Evolutionary conservation across 2,113 vertebrate genomes (phyloP).

Genomic region (Antechinus flavipes): DNA sequence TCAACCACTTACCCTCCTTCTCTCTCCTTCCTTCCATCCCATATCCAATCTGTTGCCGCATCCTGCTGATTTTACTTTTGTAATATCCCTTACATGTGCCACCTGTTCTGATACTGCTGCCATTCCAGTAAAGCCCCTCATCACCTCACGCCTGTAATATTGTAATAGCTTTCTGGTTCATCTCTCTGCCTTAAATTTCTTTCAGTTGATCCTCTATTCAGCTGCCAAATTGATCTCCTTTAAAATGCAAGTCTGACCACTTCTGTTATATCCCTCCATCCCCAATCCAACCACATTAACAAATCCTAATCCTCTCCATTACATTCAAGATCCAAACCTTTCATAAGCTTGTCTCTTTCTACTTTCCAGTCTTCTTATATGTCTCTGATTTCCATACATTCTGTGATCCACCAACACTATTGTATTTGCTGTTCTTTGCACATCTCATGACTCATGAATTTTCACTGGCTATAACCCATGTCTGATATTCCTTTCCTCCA

Average conservation of each 20-base stretch:
- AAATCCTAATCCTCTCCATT: background rate
- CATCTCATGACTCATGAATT: background rate
- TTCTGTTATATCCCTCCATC: background rate
- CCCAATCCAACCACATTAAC: background rate
- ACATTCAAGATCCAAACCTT: background rate
- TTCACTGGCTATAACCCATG: background rate
- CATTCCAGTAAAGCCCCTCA: background rate
- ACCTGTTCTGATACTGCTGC: background rate
- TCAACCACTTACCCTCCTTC: background rate
- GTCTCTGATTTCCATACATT: background rate
- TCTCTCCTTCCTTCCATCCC: background rate
- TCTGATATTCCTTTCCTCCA: background rate
- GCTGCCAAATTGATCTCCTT: background rate
- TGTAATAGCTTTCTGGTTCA: background rate
- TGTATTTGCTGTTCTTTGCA: background rate
- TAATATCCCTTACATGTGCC: background rate
- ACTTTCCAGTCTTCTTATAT: background rate
- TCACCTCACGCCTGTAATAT: background rate
- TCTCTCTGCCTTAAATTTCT: background rate
- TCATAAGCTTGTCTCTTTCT: background rate
- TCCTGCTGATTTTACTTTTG: background rate
- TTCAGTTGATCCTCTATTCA: background rate
- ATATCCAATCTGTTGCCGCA: background rate
- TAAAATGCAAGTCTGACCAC: too few species aligned
- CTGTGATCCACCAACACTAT: background rate